Evolutionary conservation across 1,140 invertebrate genomes (phyloP).

Genomic region (Drosophila nebulosa): DNA sequence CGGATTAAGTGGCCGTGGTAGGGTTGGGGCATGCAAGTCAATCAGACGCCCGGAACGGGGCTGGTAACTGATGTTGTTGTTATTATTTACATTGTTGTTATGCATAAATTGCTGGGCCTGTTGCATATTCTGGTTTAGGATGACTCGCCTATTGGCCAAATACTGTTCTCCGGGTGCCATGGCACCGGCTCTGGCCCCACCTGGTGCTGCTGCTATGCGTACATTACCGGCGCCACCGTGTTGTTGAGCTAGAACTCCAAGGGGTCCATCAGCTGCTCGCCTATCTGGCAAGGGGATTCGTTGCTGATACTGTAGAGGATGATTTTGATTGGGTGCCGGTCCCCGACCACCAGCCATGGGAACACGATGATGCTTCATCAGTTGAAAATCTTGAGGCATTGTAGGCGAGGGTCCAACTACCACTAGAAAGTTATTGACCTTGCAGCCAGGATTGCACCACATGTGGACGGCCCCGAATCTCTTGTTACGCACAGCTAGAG

Average conservation of each 20-base stretch:
- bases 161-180: conserved; percentile 62
- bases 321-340: conserved; percentile 38
- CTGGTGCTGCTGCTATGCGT: conserved; percentile 26
- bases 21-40: conserved; percentile 61
- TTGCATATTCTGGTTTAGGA: conserved; percentile 70
- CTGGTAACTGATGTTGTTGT: conserved; percentile 65
- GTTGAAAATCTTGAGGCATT: conserved; percentile 74
- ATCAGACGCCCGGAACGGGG: conserved; percentile 64
- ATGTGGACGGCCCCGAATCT: conserved; percentile 91
- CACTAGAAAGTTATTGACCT: conserved; percentile 83
- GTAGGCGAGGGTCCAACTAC: conserved; percentile 76
- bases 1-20: conserved; percentile 1
- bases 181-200: not conserved
- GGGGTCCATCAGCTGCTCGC: conserved; percentile 22
- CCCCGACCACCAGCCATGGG: conserved; percentile 57
- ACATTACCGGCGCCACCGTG: conserved; percentile 19
- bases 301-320: conserved; percentile 39
- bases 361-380: conserved; percentile 74
- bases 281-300: conserved; percentile 40
- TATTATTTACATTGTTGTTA: conserved; percentile 64
- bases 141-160: conserved; percentile 69
- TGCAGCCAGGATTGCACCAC: conserved; percentile 96
- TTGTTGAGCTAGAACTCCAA: conserved; percentile 21
- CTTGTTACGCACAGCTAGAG: conserved; percentile 88
- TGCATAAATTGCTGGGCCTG: conserved; percentile 64